These are phyloP conservation scores for Psilanteris sp. DNA, from an alignment of 1,140 invertebrate species.

Conservation along the genomic window DNA sequence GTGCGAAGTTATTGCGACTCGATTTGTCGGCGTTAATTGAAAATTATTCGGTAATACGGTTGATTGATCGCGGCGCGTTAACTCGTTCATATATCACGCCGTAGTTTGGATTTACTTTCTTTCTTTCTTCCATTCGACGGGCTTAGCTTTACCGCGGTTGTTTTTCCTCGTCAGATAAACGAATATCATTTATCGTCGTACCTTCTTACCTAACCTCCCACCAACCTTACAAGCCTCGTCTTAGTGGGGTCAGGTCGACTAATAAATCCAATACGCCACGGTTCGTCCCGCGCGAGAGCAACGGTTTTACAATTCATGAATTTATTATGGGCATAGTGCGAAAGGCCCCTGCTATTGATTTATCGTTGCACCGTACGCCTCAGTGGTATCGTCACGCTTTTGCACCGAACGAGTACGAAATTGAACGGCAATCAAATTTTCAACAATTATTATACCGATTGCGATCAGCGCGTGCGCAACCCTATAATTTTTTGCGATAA, in stretches of 20 bases:
- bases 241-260: constrained; percentile 76
- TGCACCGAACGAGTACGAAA: constrained; percentile 31
- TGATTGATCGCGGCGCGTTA: constrained; percentile 76
- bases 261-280: constrained; percentile 79
- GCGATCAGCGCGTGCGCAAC: constrained; percentile 13
- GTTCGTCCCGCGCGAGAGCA: constrained; percentile 76
- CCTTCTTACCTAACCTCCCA: constrained; percentile 54
- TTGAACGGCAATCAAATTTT: constrained; percentile 53
- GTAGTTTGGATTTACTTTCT: constrained; percentile 48
- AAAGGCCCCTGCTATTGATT: constrained; percentile 75
- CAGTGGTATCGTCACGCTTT: constrained; percentile 52
- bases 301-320: constrained; percentile 79
- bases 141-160: not conserved
- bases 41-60: constrained; percentile 76
- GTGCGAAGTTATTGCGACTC: constrained; percentile 61
- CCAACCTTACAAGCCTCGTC: constrained; percentile 66
- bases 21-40: constrained; percentile 74
- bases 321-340: constrained; percentile 77
- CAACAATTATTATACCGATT: constrained; percentile 58
- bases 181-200: constrained; percentile 58
- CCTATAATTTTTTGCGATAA: constrained; percentile 30
- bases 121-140: constrained; percentile 20
- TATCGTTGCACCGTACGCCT: constrained; percentile 72
- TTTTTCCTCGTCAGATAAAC: constrained; percentile 52
- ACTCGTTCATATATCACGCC: constrained; percentile 75